Conservation (phyloP, 2,797 vertebrate genomes). For the Pangasius larnaudii region DNA sequence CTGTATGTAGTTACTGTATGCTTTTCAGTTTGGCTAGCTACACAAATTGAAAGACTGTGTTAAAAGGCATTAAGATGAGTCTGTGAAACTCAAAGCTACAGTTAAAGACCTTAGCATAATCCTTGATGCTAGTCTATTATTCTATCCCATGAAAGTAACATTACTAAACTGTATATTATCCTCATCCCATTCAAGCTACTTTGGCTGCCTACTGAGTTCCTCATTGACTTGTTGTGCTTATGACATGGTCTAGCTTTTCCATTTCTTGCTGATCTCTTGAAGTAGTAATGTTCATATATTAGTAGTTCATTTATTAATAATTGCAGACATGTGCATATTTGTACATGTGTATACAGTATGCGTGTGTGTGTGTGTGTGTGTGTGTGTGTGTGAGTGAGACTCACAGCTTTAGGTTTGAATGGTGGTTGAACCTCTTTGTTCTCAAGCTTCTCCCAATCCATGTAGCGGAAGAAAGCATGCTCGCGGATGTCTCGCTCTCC, state of each 20-base stretch:
- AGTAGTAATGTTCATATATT: neutral
- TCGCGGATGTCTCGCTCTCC: constrained; percentile 96
- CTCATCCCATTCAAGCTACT: neutral
- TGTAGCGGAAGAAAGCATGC: constrained; percentile 97
- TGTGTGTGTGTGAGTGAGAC: constrained; percentile 66
- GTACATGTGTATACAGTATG: neutral
- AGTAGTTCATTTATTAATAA: neutral
- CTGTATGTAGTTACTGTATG: neutral
- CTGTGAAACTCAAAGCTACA: neutral
- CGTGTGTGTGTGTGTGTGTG: constrained; percentile 21
- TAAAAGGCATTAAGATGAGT: neutral
- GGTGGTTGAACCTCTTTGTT: constrained; percentile 95
- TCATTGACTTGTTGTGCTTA: neutral
- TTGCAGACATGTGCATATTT: neutral
- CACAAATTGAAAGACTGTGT: neutral
- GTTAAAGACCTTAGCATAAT: neutral
- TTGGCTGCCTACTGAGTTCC: neutral
- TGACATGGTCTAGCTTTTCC: neutral
- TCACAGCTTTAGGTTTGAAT: constrained; percentile 98
- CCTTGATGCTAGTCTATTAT: neutral
- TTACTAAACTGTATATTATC: neutral
- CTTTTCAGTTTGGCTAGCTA: neutral
- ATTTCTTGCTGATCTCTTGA: neutral
- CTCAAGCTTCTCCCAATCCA: constrained; percentile 98
- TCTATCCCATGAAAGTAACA: neutral